These are phyloP conservation scores for Drosophila sproati DNA, from an alignment of 1,140 invertebrate genomes.

Conservation along the genomic window DNA sequence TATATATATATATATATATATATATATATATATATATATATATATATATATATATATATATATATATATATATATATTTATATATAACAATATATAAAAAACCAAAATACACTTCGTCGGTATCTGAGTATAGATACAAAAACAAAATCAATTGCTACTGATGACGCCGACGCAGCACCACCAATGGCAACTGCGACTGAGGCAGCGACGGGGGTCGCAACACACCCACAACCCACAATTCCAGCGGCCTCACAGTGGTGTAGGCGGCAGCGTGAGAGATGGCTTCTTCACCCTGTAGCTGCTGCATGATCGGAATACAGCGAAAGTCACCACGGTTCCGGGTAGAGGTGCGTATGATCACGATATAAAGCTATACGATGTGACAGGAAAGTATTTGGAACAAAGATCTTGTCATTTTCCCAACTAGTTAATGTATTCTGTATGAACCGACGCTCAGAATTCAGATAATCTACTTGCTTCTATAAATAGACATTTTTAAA, in stretches of 20 bases:
- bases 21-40: no score
- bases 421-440: no score
- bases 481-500: no score
- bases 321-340: slow-evolving; percentile 20
- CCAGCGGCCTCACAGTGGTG: background rate
- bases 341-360: slow-evolving; percentile 2
- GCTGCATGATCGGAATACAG: slow-evolving; percentile 40
- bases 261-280: background rate
- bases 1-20: no score
- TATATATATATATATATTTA: no score
- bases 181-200: slow-evolving; percentile 28
- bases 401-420: no score
- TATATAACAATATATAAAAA: background rate
- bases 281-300: slow-evolving; percentile 18
- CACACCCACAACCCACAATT: slow-evolving; percentile 7
- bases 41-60: no score
- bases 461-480: no score
- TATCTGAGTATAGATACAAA: slow-evolving; percentile 23
- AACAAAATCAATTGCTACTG: slow-evolving; percentile 12
- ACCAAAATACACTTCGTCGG: background rate
- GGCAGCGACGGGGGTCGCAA: slow-evolving; percentile 11
- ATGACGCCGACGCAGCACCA: slow-evolving; percentile 7
- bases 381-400: no score
- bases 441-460: no score
- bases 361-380: no score